Percentiles rank a stretch among this genome's conserved stretches.
phyloP scores from a whole-genome alignment of 2,888 invertebrate genomes.

The Elmis aenea region DNA sequence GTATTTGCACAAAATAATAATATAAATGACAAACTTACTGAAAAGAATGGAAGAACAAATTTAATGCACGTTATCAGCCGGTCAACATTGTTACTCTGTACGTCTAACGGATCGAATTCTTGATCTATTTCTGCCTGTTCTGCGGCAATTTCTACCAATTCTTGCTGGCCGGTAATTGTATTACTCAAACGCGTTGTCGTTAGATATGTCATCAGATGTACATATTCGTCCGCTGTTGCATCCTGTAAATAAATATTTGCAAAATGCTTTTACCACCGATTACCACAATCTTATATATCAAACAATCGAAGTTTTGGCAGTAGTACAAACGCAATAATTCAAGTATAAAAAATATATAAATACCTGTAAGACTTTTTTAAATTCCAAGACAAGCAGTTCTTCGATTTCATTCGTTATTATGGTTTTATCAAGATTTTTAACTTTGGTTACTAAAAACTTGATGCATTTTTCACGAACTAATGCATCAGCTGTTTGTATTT shows the following conservation, averaged over 20 bases:
- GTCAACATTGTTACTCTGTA: slow-evolving; percentile 67
- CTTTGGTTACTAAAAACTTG: slow-evolving; percentile 79
- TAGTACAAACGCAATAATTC: too few relatives aligned
- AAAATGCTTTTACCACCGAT: too few relatives aligned
- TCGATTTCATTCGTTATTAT: slow-evolving; percentile 80
- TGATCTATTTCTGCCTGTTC: slow-evolving; percentile 79
- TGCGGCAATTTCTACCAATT: slow-evolving; percentile 78
- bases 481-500: slow-evolving; percentile 63
- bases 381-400: slow-evolving; percentile 75
- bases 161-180: slow-evolving; percentile 79
- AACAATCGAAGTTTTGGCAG: too few relatives aligned
- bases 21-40: too few relatives aligned
- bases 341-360: too few relatives aligned
- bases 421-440: slow-evolving; percentile 73
- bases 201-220: slow-evolving; percentile 80
- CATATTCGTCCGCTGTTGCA: slow-evolving; percentile 88
- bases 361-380: slow-evolving; percentile 81
- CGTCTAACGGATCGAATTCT: slow-evolving; percentile 54
- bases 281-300: too few relatives aligned
- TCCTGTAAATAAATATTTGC: too few relatives aligned
- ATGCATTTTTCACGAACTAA: slow-evolving; percentile 79
- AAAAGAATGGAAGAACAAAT: slow-evolving; percentile 82
- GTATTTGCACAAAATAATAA: too few relatives aligned
- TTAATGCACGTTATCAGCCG: slow-evolving; percentile 80
- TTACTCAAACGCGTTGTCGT: slow-evolving; percentile 76